These are phyloP conservation scores for Drosophila paramelanica DNA, from an alignment of 2,888 invertebrate genomes.

Conservation along the genomic window DNA sequence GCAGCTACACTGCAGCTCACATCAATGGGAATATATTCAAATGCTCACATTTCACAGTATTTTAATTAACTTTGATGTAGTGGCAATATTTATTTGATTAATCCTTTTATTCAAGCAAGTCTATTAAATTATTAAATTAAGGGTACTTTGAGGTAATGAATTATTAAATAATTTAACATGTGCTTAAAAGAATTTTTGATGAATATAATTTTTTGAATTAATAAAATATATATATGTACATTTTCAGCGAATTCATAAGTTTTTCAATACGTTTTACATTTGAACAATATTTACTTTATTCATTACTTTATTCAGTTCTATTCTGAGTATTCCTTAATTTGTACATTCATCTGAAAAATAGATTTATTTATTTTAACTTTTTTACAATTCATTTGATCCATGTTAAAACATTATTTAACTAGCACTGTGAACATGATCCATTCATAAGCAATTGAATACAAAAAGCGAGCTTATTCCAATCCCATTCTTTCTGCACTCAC, in stretches of 20 bases:
- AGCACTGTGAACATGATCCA: background rate
- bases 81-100: background rate
- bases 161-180: too few species aligned
- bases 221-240: too few species aligned
- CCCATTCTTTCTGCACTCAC: background rate
- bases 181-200: too few species aligned
- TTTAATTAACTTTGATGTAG: background rate
- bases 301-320: too few species aligned
- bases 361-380: background rate
- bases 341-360: background rate
- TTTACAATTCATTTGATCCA: background rate
- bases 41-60: background rate
- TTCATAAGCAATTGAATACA: background rate
- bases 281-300: too few species aligned
- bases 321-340: too few species aligned
- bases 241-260: too few species aligned
- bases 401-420: too few species aligned
- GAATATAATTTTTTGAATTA: too few species aligned
- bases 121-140: too few species aligned
- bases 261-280: too few species aligned
- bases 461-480: background rate
- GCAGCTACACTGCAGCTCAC: conserved; percentile 2
- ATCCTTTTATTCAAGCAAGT: background rate
- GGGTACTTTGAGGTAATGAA: too few species aligned
- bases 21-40: conserved; percentile 9